A percentile compares a stretch with the other conserved stretches of the same genome.
Conservation (phyloP, 2,888 invertebrate species). For the Nipponacmea schrenckii region DNA sequence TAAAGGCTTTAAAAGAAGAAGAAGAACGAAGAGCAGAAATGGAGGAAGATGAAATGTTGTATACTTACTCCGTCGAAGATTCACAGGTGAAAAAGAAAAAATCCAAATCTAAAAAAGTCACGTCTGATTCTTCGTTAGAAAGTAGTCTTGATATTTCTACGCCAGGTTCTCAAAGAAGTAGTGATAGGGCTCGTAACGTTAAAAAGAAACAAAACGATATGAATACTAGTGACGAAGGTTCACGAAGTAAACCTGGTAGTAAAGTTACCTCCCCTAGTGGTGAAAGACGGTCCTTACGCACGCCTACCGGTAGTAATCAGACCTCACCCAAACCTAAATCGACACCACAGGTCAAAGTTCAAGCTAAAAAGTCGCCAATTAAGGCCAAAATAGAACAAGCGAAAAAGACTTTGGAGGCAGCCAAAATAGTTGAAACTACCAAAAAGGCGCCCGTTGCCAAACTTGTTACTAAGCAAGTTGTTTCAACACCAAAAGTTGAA, state of each 20-base stretch:
- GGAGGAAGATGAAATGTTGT: slow-evolving; percentile 73
- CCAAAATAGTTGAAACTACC: slow-evolving; percentile 14
- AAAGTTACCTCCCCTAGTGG: slow-evolving; percentile 10
- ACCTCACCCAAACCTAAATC: slow-evolving; percentile 10
- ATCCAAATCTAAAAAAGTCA: slow-evolving; percentile 16
- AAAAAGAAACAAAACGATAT: slow-evolving; percentile 9
- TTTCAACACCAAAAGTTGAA: background rate
- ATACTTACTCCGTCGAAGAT: slow-evolving; percentile 82
- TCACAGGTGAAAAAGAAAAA: slow-evolving; percentile 79
- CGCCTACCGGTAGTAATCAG: background rate
- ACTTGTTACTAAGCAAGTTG: background rate
- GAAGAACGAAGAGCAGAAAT: slow-evolving; percentile 66
- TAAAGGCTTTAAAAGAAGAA: slow-evolving; percentile 70
- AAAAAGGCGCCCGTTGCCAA: slow-evolving; percentile 1
- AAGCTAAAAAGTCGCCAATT: background rate
- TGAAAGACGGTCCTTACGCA: background rate
- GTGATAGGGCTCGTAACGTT: slow-evolving; percentile 6
- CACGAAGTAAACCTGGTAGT: slow-evolving; percentile 3
- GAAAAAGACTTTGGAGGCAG: slow-evolving; percentile 5
- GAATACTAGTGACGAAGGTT: slow-evolving; percentile 6
- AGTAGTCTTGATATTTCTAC: slow-evolving; percentile 11
- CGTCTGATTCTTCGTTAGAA: slow-evolving; percentile 13
- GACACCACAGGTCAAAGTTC: background rate
- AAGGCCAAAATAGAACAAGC: slow-evolving; percentile 5
- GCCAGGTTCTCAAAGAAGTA: slow-evolving; percentile 6